phyloP scores from a whole-genome alignment of 2,797 vertebrate species.

The Chrysocyon brachyurus region DNA sequence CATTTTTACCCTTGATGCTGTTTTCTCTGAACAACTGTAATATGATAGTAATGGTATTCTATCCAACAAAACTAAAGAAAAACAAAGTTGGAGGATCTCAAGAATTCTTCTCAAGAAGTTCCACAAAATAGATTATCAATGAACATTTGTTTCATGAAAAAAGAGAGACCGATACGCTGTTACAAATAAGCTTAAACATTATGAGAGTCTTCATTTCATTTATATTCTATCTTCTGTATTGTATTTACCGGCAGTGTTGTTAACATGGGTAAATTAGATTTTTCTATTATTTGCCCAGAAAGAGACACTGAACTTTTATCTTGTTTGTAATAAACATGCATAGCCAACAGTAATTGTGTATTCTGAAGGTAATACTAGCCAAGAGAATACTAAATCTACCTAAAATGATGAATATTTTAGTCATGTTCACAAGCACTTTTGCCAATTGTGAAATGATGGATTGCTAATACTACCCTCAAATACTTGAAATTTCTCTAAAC shows the following conservation, averaged over 20 bases:
- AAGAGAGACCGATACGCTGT: not conserved
- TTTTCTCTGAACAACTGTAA: not conserved
- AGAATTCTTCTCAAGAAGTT: not conserved
- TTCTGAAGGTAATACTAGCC: not conserved
- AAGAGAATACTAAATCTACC: conserved; percentile 38
- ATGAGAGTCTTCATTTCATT: not conserved
- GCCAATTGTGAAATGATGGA: conserved; percentile 42
- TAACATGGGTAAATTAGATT: not conserved
- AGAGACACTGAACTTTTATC: not conserved
- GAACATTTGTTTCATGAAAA: not conserved
- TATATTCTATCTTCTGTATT: not conserved
- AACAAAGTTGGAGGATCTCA: not conserved
- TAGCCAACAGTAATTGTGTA: conserved; percentile 12
- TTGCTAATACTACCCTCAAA: not conserved
- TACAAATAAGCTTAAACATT: not conserved
- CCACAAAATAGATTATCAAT: not conserved
- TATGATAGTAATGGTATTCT: not conserved
- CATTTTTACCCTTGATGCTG: not conserved
- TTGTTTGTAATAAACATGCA: conserved; percentile 25
- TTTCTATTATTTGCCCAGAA: conserved; percentile 52
- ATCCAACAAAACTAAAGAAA: not conserved
- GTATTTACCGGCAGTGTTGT: not conserved
- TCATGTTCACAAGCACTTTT: not conserved
- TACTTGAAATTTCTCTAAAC: conserved; percentile 45
- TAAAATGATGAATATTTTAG: conserved; percentile 52